Base-by-base conservation (phyloP, 2,888 invertebrate species). In the Tetragnatha montana region DNA sequence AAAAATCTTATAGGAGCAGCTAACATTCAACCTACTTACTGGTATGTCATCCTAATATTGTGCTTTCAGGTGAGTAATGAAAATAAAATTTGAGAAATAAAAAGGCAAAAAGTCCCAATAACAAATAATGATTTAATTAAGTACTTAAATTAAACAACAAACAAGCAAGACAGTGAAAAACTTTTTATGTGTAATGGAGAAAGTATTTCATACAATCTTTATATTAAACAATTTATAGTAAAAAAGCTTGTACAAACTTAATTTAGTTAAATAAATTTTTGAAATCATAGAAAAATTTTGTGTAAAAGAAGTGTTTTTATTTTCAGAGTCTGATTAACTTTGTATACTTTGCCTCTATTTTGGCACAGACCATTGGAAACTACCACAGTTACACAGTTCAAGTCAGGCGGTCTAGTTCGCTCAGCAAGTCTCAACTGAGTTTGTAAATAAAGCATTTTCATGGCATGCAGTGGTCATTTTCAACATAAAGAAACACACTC, bases 341-440 rank as follows among this genome's bases (percentile, higher is more conserved):
- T 85, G 91, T 91, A 10, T 91, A 91, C 79, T 91, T 91, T 83
- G 91, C 91, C 35, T 90, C 91, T 14, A 91, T 91, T 17, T 68
- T 91, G 60, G 91, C 91, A 12, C 91, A 91, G n/a, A 91, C 91
- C 12, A 91, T 91, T 73, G 91, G 91, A 21, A 91, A 91, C 69
- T 91, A 91, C 60, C 84, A 91, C 86, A 91, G 91, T 60, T 91
- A 91, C 47, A 91, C 91, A 47, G 91, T 91, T 69, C 91, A 91
- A 81, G 85, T 88, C 75, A 22, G 87, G 14, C 50, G 87, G 73
- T 84, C 80, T 21, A 84, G 81, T 69, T 87, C 87, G 19, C 21
- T 87, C 22, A 87, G 80, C 69, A 75, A 75, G 6, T 8, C 19
- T 22, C 50, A 21, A 71, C 35, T 35, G 4, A 35, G 19, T 47